Base-by-base conservation (phyloP, 2,888 invertebrate species). In the Drosophila mimetica region DNA sequence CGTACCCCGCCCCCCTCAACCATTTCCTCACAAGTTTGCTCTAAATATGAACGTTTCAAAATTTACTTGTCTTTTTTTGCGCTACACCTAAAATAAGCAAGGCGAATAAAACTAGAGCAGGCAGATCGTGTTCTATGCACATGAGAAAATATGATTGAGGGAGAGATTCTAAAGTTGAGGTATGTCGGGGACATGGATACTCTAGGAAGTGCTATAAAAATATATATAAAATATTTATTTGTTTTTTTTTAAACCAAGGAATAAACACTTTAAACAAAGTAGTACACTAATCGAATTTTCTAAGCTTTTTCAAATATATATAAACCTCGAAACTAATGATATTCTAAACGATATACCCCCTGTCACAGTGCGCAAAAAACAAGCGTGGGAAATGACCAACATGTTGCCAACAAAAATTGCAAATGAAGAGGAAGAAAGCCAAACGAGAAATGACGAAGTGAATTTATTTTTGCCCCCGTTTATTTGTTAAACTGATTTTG, bases 301-400 rank as follows among this genome's bases (percentile, higher is more conserved):
- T 25, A 25, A 14, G n/a, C n/a, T 4, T 25, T 14, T 44, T 4
- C 1, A 22, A 22, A 1, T 16, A 11, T 1, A 1, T 16, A 14
- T 16, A 16, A n/a, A 2, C 5, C 5, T 3, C 1, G 0, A 1
- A 4, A 4, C 8, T 22, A 2, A n/a, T n/a, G 25, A n/a, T 4
- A 13, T 28, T 5, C 8, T 18, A 34, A 14, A 6, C 4, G 5
- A 14, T 42, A 34, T 55, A 42, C 59, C 59, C 28, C 11, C 1
- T 14, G 25, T 39, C 3, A 50, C 48, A 16, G 41, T 54, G 28
- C 11, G 13, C 36, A 34, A 69, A 61, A 71, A 52, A 41, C 67
- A 37, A 69, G 80, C 86, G 86, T 86, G 86, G 83, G 83, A 86
- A 85, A 63, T 70, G 74, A 50, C 74, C 41, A 72, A 75, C 67